Percentiles rank a stretch among this genome's conserved stretches.
phyloP scores from a whole-genome alignment of 2,888 invertebrate genomes.

The Luffia ferchaultella region DNA sequence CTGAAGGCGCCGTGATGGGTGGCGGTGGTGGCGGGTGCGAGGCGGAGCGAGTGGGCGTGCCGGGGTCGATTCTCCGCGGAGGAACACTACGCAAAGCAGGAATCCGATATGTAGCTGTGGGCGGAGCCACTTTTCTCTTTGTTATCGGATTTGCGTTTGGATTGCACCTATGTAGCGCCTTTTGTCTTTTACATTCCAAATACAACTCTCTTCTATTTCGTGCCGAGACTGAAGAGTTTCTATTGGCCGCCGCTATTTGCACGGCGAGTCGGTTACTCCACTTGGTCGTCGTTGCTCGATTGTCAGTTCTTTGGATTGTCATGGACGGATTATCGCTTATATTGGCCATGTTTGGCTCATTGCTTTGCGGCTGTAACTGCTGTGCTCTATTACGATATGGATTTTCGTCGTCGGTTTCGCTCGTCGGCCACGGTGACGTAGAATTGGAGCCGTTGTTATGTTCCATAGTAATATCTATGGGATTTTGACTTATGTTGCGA shows the following conservation, averaged over 20 bases:
- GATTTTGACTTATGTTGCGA: background rate
- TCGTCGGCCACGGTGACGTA: constrained; percentile 4
- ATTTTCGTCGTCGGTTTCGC: constrained; percentile 17
- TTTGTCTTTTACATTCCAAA: constrained; percentile 39
- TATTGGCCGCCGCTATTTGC: constrained; percentile 53
- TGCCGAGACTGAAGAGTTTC: constrained; percentile 48
- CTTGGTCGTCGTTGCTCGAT: constrained; percentile 19
- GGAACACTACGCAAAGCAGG: constrained; percentile 32
- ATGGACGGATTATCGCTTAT: background rate
- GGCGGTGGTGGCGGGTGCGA: constrained; percentile 20
- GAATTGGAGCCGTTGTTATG: constrained; percentile 1
- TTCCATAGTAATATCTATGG: background rate
- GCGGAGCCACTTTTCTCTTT: constrained; percentile 36
- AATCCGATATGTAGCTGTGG: constrained; percentile 42
- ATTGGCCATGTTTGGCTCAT: background rate
- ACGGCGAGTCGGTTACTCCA: constrained; percentile 56
- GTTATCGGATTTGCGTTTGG: constrained; percentile 43
- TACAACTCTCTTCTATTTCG: constrained; percentile 45
- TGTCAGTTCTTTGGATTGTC: background rate
- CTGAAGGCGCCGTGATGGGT: constrained; percentile 26
- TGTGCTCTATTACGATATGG: background rate
- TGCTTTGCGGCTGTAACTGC: background rate
- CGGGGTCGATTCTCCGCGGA: background rate
- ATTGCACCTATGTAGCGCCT: constrained; percentile 51
- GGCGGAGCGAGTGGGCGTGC: constrained; percentile 22